Evolutionary conservation across 2,888 invertebrate species (phyloP), one percentile per base, ranked within the genome.

Genomic region (Dryobotodes eremita): DNA sequence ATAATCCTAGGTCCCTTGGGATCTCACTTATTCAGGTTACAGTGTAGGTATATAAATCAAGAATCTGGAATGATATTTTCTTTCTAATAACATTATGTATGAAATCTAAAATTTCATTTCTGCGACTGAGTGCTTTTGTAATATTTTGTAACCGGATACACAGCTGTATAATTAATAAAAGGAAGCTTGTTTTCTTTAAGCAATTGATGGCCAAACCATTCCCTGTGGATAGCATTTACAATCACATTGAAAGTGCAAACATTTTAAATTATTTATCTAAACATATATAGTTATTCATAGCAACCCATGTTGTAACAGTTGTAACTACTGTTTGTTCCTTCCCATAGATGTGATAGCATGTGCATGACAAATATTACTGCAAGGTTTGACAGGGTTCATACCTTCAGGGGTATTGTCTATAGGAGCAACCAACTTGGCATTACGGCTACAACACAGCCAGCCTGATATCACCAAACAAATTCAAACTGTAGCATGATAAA

Each of bases 391-490:
- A 75, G 46, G 71, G 70, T 87, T 89, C 90, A 91, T 95, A 95
- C 95, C 96, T 95, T 92, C 84, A 59, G 89, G 81, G 71, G 89
- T 86, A 92, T 80, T 91, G 80, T 92, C 92, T 90, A 94, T 88
- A 76, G 95, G 95, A 84, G 93, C 92, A 85, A 96, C 92, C 80
- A 89, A 91, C 91, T 93, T 92, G 90, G 88, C 86, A 83, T 92
- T 95, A 92, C 93, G 93, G 92, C 94, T 92, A 95, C 96, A 96
- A 96, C 95, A 96, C 90, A 95, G 91, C 95, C 94, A 95, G 90
- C 95, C 96, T 96, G 92, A 90, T 88, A 88, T 91, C 85, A 92
- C 82, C 91, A 93, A 92, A 88, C 61, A 86, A 79, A 86, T 75
- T 79, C 31, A 77, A 82, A 79, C 69, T 84, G 50, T 85, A 79